Evolutionary conservation across 2,888 invertebrate species (phyloP).

Genomic region (Chirona hameri): DNA sequence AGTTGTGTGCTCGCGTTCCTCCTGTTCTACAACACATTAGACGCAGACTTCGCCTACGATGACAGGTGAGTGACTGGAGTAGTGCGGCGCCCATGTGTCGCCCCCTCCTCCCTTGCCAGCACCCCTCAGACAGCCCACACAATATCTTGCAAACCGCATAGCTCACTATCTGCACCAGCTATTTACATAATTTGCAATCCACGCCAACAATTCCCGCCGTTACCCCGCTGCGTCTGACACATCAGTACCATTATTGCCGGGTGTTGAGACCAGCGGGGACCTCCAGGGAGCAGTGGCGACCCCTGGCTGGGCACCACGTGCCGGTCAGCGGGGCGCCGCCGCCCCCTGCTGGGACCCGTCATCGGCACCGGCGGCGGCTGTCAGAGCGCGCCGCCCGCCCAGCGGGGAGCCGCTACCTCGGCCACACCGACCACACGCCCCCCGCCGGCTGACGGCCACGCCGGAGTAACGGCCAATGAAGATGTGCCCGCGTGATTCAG

Average conservation of each 20-base stretch:
- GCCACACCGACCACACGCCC: background rate
- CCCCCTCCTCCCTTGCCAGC: background rate
- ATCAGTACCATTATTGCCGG: background rate
- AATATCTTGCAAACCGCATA: no score
- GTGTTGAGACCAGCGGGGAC: no score
- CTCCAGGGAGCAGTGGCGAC: no score
- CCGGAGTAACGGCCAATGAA: background rate
- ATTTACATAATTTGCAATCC: no score
- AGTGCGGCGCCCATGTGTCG: background rate
- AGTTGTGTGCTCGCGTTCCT: constrained; percentile 44
- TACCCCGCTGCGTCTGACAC: no score
- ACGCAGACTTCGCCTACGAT: constrained; percentile 52
- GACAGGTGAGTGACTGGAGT: constrained; percentile 48
- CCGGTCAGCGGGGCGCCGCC: background rate
- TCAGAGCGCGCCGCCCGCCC: background rate
- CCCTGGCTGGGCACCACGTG: background rate
- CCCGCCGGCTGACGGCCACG: background rate
- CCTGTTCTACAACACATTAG: constrained; percentile 51
- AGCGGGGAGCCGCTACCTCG: background rate
- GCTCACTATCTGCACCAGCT: no score
- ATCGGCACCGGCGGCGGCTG: background rate
- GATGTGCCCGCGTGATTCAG: no score
- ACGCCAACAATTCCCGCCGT: no score
- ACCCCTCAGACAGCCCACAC: background rate
- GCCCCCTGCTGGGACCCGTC: background rate